Percentiles rank a stretch among this genome's conserved stretches.
These are phyloP conservation scores for Zaprionus davidi DNA, from an alignment of 1,140 invertebrate species.

Conservation along the genomic window DNA sequence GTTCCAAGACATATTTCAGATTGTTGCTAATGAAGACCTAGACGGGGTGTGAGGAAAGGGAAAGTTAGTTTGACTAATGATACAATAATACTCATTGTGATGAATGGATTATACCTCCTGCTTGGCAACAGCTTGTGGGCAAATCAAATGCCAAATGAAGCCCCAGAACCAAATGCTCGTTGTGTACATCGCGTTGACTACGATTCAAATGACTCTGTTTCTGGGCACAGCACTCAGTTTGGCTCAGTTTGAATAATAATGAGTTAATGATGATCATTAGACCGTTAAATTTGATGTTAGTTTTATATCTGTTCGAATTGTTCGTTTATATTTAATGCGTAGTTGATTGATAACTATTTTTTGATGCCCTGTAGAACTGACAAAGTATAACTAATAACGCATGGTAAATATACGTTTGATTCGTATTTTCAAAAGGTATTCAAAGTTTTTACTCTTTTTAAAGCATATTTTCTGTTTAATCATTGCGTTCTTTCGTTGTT, in stretches of 20 bases:
- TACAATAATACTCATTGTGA: not conserved
- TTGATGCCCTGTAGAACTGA: not conserved
- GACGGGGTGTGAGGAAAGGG: not conserved
- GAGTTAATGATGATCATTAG: not conserved
- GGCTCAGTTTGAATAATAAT: not conserved
- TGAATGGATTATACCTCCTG: not conserved
- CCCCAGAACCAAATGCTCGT: not conserved
- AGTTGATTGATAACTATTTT: not conserved
- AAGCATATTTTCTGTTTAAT: not conserved
- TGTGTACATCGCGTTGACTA: constrained; percentile 13
- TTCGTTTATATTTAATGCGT: not conserved
- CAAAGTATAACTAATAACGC: not conserved
- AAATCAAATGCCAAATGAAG: constrained; percentile 14
- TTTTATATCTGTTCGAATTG: not conserved
- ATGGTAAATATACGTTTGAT: not conserved
- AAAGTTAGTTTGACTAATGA: not conserved
- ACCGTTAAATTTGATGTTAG: constrained; percentile 5
- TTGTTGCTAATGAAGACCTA: not conserved
- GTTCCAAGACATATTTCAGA: not conserved
- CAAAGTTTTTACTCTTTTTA: not conserved
- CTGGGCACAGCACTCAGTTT: not conserved
- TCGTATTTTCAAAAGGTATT: not conserved
- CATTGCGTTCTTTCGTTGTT: not conserved
- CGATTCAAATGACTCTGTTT: constrained; percentile 12
- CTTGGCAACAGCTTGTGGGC: not conserved